These are phyloP conservation scores for Mythimna lalbum DNA, from an alignment of 2,888 invertebrate genomes.

Conservation along the genomic window DNA sequence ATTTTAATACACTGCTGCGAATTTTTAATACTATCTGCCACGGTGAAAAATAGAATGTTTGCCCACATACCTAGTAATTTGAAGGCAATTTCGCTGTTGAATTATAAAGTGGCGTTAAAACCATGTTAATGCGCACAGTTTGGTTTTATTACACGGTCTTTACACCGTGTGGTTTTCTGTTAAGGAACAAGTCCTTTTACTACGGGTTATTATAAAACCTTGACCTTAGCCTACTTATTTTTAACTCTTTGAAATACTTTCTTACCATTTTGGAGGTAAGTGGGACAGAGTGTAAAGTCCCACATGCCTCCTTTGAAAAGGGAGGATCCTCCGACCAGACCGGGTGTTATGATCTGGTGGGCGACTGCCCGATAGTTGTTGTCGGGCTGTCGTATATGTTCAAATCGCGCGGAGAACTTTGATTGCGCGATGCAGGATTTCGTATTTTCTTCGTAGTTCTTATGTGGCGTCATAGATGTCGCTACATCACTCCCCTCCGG, in stretches of 20 bases:
- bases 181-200: neutral
- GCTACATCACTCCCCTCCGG: too few relatives aligned
- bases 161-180: neutral
- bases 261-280: too few relatives aligned
- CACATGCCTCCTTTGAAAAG: too few relatives aligned
- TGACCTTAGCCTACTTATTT: neutral
- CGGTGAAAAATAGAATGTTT: slow-evolving; percentile 35
- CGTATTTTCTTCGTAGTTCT: too few relatives aligned
- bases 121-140: slow-evolving; percentile 23
- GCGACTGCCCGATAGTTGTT: too few relatives aligned
- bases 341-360: too few relatives aligned
- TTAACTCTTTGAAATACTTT: neutral
- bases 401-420: too few relatives aligned
- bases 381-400: too few relatives aligned
- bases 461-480: too few relatives aligned
- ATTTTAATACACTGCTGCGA: slow-evolving; percentile 40
- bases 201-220: neutral
- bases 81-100: slow-evolving; percentile 31
- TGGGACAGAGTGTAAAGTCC: too few relatives aligned
- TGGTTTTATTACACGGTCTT: slow-evolving; percentile 7
- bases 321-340: too few relatives aligned
- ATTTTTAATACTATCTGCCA: slow-evolving; percentile 44
- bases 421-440: too few relatives aligned
- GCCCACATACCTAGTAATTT: slow-evolving; percentile 30
- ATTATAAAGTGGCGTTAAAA: slow-evolving; percentile 40